These are phyloP conservation scores for Thera obeliscata DNA, from an alignment of 2,888 invertebrate genomes.

Conservation along the genomic window DNA sequence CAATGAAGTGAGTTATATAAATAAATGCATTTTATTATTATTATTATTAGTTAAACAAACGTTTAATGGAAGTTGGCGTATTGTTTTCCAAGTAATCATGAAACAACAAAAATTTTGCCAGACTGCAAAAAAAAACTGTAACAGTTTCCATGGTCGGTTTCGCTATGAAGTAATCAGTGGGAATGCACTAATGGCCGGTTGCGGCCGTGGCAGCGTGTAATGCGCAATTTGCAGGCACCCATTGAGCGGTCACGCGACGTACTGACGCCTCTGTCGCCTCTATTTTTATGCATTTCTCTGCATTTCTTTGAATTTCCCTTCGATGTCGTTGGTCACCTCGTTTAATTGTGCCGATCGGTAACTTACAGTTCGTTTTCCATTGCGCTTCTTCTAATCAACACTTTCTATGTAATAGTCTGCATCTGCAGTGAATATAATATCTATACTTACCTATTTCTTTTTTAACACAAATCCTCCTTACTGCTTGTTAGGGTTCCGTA, in stretches of 20 bases:
- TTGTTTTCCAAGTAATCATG: conserved; percentile 42
- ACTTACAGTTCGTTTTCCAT: background rate
- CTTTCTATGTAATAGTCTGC: no score
- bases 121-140: conserved; percentile 61
- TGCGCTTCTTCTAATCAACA: background rate
- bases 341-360: conserved; percentile 2
- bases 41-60: no score
- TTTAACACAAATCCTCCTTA: background rate
- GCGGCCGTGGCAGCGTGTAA: conserved; percentile 73
- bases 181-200: conserved; percentile 80
- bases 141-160: conserved; percentile 74
- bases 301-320: conserved; percentile 32
- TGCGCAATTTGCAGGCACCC: conserved; percentile 76
- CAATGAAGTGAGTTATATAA: no score
- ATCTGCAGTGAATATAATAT: no score
- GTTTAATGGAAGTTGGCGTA: conserved; percentile 25
- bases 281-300: conserved; percentile 34
- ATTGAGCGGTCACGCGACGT: conserved; percentile 74
- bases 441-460: background rate
- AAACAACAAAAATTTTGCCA: conserved; percentile 54
- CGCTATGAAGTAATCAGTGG: conserved; percentile 77
- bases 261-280: conserved; percentile 41
- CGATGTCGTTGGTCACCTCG: conserved; percentile 22
- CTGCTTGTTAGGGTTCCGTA: no score
- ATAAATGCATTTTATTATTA: no score